Percentiles rank a stretch among this genome's conserved stretches.
Evolutionary conservation across 2,797 vertebrate genomes (phyloP).

Genomic region (Enteromius viviparus): DNA sequence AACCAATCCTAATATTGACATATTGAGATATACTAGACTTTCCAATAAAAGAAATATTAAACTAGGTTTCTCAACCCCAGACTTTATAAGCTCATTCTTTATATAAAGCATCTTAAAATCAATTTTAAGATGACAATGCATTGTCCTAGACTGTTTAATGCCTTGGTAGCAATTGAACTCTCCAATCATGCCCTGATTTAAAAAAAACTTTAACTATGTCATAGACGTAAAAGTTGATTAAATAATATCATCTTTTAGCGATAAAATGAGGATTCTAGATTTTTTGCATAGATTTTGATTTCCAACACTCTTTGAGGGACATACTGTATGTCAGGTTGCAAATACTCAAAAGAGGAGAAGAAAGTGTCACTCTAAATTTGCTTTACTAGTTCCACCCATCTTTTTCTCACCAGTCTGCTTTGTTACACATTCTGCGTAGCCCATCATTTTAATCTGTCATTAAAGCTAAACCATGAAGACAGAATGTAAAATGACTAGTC

Average conservation of each 20-base stretch:
- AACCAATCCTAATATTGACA: background rate
- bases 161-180: conserved; percentile 37
- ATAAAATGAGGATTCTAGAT: background rate
- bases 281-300: background rate
- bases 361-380: background rate
- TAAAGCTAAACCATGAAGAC: conserved; percentile 77
- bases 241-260: conserved; percentile 22
- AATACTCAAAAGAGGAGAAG: background rate
- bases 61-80: conserved; percentile 40
- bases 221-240: conserved; percentile 43
- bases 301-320: background rate
- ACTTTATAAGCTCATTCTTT: conserved; percentile 28
- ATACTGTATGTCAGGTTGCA: background rate
- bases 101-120: conserved; percentile 54
- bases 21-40: conserved; percentile 25
- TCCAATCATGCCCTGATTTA: conserved; percentile 55
- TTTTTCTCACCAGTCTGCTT: conserved; percentile 27
- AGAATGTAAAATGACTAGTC: conserved; percentile 78
- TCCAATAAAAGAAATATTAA: conserved; percentile 5
- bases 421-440: conserved; percentile 49
- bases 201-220: conserved; percentile 50
- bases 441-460: conserved; percentile 62
- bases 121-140: conserved; percentile 47
- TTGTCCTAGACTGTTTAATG: conserved; percentile 53
- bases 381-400: conserved; percentile 9